A percentile compares a stretch with the other conserved stretches of the same genome.
Conservation (phyloP, 2,113 vertebrate genomes). For the Origma solitaria region DNA sequence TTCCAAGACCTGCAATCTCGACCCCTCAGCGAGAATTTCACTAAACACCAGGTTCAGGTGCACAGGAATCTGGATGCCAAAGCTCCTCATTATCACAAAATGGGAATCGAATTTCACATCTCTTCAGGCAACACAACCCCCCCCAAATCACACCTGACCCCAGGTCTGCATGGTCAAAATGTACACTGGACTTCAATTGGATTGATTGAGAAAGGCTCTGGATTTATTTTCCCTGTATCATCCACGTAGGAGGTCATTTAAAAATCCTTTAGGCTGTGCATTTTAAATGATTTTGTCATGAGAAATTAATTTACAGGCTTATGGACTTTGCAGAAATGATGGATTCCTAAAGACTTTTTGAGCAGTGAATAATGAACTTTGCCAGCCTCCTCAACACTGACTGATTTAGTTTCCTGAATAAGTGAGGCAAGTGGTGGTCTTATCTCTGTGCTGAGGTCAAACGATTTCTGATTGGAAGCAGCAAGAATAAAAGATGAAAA, state of each 20-base stretch:
- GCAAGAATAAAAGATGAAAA: not conserved
- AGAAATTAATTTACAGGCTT: constrained; percentile 51
- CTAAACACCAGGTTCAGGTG: not conserved
- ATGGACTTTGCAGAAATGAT: constrained; percentile 21
- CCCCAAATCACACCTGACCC: not conserved
- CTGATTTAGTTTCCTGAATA: constrained; percentile 9
- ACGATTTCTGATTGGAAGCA: not conserved
- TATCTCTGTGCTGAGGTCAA: not conserved
- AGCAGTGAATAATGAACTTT: constrained; percentile 49
- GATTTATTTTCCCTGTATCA: not conserved
- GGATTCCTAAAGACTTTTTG: constrained; percentile 9
- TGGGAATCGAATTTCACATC: fast-evolving
- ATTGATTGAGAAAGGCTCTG: not conserved
- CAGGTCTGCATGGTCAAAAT: fast-evolving
- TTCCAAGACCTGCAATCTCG: not conserved
- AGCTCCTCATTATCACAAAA: not conserved
- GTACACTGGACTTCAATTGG: not conserved
- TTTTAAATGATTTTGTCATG: constrained; percentile 46
- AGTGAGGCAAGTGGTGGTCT: not conserved
- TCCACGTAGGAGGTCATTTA: constrained; percentile 17
- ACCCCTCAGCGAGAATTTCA: not conserved
- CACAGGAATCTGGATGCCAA: not conserved
- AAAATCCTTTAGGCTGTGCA: constrained; percentile 23
- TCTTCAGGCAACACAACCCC: not conserved
- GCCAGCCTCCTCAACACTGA: not conserved